phyloP scores from a whole-genome alignment of 2,113 vertebrate genomes.

The Calidris pygmaea region DNA sequence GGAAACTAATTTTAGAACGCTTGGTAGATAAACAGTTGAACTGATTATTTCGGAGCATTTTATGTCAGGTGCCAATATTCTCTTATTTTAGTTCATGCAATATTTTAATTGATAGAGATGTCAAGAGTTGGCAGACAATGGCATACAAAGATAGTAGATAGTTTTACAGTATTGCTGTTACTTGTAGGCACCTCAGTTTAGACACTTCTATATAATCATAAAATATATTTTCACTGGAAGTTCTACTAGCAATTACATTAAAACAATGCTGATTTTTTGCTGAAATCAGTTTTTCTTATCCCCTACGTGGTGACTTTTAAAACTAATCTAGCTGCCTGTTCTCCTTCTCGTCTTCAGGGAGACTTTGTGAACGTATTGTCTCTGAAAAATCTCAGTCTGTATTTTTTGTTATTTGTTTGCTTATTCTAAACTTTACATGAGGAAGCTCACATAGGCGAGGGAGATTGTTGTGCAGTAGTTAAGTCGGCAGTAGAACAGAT shows the following conservation, averaged over 20 bases:
- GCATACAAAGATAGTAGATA: background rate
- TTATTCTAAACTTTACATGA: background rate
- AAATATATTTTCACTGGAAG: background rate
- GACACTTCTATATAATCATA: background rate
- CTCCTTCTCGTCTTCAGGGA: background rate
- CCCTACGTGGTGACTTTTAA: background rate
- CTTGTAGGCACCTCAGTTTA: background rate
- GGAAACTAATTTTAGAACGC: constrained; percentile 27
- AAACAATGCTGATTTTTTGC: background rate
- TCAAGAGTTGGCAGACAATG: background rate
- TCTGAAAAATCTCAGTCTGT: background rate
- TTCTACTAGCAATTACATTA: background rate
- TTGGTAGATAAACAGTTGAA: background rate
- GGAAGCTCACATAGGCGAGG: background rate
- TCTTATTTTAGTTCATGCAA: background rate
- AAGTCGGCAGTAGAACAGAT: background rate
- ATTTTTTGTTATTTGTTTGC: background rate
- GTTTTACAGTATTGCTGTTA: background rate
- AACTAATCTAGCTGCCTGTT: background rate
- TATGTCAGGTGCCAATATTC: background rate
- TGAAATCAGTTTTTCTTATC: background rate
- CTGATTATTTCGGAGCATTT: background rate
- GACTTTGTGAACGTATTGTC: background rate
- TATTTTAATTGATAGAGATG: background rate
- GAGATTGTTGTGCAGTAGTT: background rate